Evolutionary conservation across 2,888 invertebrate species (phyloP), one percentile per base, ranked within the genome.

Genomic region (Netelia fuscicornis): DNA sequence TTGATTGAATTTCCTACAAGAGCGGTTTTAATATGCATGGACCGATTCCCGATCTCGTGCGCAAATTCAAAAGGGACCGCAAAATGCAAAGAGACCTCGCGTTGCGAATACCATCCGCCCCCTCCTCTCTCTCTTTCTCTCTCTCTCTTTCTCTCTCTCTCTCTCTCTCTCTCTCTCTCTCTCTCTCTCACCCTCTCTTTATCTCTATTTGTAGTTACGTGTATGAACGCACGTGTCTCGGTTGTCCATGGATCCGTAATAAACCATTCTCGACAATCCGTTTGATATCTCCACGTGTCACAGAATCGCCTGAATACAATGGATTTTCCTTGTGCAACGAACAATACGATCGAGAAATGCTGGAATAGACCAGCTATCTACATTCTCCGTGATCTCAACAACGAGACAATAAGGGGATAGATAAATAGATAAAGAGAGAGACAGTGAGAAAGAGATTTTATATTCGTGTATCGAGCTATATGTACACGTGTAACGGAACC

Each of bases 341-440:
- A 84, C 84, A 84, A 81, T 77, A 74, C 76, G 23, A 78, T 67
- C 78, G 67, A 65, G 75, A 64, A 83, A 75, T 65, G 54, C 70
- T 65, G 58, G 62, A 75, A 48, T 48, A 17, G 42, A 67, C 5
- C 60, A 56, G 54, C 70, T 52, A 71, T 80, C 70, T 54, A 64
- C 70, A 65, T 75, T 79, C 80, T 58, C 70, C 54, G 42, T 8
- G 77, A 23, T 48, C 44, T 42, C 42, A 71, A 60, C 44, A 48
- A 64, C 71, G 25, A 70, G 60, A 67, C 52, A 60, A 84, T 58
- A 37, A 37, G 3, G 37, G 37, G 37, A 37, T 37, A 37, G 37
- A 37, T 37, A 37, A 1, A 37, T 37, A 37, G 37, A 5, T 5
- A 37, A 1, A 37, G 3, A 37, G 6, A 37, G 37, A 37, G 37